Evolutionary conservation across 2,888 invertebrate species (phyloP), one percentile per base, ranked within the genome.

Genomic region (Polydrusus tereticollis): DNA sequence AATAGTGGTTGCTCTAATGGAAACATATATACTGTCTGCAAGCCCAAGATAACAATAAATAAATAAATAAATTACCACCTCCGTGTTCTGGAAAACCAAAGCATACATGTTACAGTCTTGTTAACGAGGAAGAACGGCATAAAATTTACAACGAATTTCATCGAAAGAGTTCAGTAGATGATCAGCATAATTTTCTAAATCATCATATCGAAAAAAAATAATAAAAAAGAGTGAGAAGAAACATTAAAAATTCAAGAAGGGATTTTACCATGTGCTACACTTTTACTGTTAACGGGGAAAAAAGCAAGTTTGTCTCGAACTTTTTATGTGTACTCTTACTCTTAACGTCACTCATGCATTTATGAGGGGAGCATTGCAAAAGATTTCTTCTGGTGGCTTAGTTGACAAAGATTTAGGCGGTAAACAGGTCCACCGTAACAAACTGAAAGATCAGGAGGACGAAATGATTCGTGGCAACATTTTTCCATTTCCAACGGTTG

Each of bases 371-470:
- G 18, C 14, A 8, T 55, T 23, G 18, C 55, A 55, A 23, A 55
- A 55, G 14, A 8, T 20, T 23, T 55, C 26, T 55, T 55, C 55
- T 18, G 23, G n/a, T 41, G 36, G 18, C 8, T 2, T 38, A 18
- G 18, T 38, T 41, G 16, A 41, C 38, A 38, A 38, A 36, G 38
- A 59, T 18, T 55, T 76, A 74, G 58, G 45, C 12, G 41, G 64
- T 33, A 50, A 69, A 70, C 52, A 67, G 60, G 26, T 14, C 7
- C 55, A 23, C 7, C 23, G 10, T n/a, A 55, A 55, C 14, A 55
- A 55, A 16, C n/a, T 55, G 7, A 55, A 23, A 20, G 12, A 55
- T 55, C 8, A 55, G 7, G 36, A 36, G 4, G 21, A 55, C 5
- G 1, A 14, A 2, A 6, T 47, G 47, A 55, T 21, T 18, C 18